phyloP scores from a whole-genome alignment of 2,113 vertebrate species.

The Notothenia coriiceps region DNA sequence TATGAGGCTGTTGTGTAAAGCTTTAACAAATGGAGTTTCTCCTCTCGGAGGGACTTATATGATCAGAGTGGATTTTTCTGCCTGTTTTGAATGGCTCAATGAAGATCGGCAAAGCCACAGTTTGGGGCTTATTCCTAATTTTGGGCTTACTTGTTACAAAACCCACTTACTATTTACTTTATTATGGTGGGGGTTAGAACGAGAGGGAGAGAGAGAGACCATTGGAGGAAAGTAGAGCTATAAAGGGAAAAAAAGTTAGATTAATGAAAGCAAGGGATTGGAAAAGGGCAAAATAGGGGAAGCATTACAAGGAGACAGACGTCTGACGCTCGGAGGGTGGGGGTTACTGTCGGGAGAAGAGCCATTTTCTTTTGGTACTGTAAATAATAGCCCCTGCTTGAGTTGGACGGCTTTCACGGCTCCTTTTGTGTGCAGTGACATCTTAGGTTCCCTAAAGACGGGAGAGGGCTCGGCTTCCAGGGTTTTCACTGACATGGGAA shows the following conservation, averaged over 20 bases:
- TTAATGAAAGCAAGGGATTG: slow-evolving; percentile 57
- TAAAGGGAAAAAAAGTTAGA: slow-evolving; percentile 9
- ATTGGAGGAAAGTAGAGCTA: slow-evolving; percentile 31
- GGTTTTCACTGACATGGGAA: slow-evolving; percentile 80
- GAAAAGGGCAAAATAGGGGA: slow-evolving; percentile 60
- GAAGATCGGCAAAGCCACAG: slow-evolving; percentile 43
- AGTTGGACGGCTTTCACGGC: slow-evolving; percentile 81
- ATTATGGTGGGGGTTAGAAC: slow-evolving; percentile 39
- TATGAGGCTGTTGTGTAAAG: neutral
- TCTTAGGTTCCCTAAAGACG: slow-evolving; percentile 80
- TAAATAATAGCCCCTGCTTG: slow-evolving; percentile 84
- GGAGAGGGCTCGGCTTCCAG: slow-evolving; percentile 66
- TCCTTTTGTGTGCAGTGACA: slow-evolving; percentile 80
- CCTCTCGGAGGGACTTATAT: slow-evolving; percentile 20
- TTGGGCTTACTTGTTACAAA: slow-evolving; percentile 74
- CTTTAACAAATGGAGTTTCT: slow-evolving; percentile 27
- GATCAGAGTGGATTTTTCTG: slow-evolving; percentile 43
- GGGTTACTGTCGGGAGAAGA: slow-evolving; percentile 43
- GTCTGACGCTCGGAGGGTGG: slow-evolving; percentile 43
- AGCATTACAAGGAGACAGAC: slow-evolving; percentile 67
- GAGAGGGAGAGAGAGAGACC: slow-evolving; percentile 25
- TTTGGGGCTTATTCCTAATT: slow-evolving; percentile 70
- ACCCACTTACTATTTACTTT: slow-evolving; percentile 78
- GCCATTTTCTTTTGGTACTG: slow-evolving; percentile 79
- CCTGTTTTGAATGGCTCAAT: slow-evolving; percentile 66